phyloP scores from a whole-genome alignment of 2,113 vertebrate genomes.

The Nicator chloris region DNA sequence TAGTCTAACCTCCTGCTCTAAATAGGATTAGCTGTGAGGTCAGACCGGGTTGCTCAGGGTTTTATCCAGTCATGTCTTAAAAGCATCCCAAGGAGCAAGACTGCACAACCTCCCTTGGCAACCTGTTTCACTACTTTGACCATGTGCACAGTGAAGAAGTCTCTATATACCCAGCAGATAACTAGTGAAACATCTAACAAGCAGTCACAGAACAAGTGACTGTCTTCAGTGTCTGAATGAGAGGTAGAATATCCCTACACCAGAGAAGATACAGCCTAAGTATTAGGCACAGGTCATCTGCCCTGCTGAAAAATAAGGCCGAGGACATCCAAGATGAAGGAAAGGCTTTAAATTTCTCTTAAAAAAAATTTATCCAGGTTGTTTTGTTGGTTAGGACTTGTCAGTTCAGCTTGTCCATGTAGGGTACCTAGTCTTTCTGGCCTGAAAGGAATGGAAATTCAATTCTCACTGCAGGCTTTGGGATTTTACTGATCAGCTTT shows the following conservation, averaged over 20 bases:
- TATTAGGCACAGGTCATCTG: neutral
- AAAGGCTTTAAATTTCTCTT: neutral
- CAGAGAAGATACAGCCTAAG: neutral
- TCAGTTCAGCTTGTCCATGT: neutral
- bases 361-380: neutral
- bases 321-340: neutral
- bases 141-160: neutral
- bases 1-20: neutral
- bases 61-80: constrained; percentile 19
- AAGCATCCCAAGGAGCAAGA: neutral
- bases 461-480: neutral
- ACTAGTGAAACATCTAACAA: neutral
- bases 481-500: neutral
- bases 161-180: neutral
- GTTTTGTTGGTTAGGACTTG: neutral
- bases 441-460: neutral
- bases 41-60: neutral
- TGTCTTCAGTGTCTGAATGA: neutral
- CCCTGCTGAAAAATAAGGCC: neutral
- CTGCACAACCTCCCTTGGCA: neutral
- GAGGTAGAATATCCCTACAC: neutral
- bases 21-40: constrained; percentile 11
- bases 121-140: neutral
- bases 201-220: neutral
- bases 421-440: neutral